phyloP scores from a whole-genome alignment of 2,113 vertebrate species.

The Propithecus coquereli region DNA sequence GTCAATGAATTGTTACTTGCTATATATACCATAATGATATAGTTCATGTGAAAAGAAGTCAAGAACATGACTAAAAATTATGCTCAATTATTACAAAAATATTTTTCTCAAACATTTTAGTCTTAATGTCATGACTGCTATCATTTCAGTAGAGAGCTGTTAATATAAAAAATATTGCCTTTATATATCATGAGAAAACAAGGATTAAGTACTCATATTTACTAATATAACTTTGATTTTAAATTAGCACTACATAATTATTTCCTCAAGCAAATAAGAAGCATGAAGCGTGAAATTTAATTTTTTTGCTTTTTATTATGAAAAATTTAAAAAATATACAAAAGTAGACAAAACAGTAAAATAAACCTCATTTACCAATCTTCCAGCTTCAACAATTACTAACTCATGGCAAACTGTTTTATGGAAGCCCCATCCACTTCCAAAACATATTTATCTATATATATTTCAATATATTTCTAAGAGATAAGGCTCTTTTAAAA shows the following conservation, averaged over 20 bases:
- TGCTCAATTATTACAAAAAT: background rate
- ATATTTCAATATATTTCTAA: conserved; percentile 2
- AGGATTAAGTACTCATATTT: background rate
- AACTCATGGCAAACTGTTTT: background rate
- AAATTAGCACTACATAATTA: background rate
- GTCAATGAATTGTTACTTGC: background rate
- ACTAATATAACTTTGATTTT: background rate
- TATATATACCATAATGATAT: background rate
- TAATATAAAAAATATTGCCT: background rate
- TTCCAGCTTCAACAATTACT: background rate
- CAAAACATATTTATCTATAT: conserved; percentile 17
- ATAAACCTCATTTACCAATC: background rate
- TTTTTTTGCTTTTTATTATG: background rate
- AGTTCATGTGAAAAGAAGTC: background rate
- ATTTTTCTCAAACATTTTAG: background rate
- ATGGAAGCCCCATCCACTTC: background rate
- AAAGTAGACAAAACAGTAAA: conserved; percentile 11
- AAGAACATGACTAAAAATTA: conserved; percentile 15
- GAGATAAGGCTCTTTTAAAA: background rate
- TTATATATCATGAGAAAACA: conserved; percentile 22
- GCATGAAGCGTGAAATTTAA: background rate
- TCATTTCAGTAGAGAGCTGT: background rate
- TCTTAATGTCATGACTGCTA: conserved; percentile 11
- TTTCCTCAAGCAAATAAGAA: conserved; percentile 36
- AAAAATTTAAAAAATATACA: background rate